Base-by-base conservation (phyloP, 2,888 invertebrate species). In the Rotaria socialis region DNA sequence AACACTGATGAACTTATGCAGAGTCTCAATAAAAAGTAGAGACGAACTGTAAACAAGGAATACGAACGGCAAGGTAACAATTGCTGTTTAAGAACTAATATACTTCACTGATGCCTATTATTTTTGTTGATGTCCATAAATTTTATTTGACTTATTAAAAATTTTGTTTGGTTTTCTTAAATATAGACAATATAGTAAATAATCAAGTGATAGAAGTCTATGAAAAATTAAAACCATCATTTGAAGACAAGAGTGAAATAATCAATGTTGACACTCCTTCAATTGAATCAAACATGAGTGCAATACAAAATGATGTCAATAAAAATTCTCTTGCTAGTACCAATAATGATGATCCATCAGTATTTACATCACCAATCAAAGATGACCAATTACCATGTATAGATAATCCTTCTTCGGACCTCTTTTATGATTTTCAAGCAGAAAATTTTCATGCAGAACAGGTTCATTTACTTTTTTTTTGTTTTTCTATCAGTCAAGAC, bases 371-470 rank as follows among this genome's bases (percentile, higher is more conserved):
- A 4, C 35, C 35, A 19, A 67, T 35, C 11, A 35, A 67, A 16
- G 16, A 67, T 67, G 67, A 67, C 16, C 67, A 67, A 67, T 16
- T 19, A 27, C 5, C 35, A 80, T 80, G n/a, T 8, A 41, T 24
- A 24, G 47, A 80, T 11, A 35, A 67, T 27, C 35, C 35, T 16
- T 41, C 67, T 19, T 43, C 47, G 0, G 80, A 80, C 7, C 24
- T 47, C 11, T 80, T 80, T 22, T 80, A 80, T 47, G 24, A 43
- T 80, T 43, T 80, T 80, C 80, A 47, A 80, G 24, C 80, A 11
- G 80, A 80, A 43, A 80, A 80, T 47, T 80, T 80, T 47, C 22
- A 47, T 47, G 80, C 80, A 16, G 80, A 80, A 80, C 80, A 80
- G 41, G 80, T 80, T n/a, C 24, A 0, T 10, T 24, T 14, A 4